Base-by-base conservation (phyloP, 2,888 invertebrate genomes). In the Drosophila monieri region DNA sequence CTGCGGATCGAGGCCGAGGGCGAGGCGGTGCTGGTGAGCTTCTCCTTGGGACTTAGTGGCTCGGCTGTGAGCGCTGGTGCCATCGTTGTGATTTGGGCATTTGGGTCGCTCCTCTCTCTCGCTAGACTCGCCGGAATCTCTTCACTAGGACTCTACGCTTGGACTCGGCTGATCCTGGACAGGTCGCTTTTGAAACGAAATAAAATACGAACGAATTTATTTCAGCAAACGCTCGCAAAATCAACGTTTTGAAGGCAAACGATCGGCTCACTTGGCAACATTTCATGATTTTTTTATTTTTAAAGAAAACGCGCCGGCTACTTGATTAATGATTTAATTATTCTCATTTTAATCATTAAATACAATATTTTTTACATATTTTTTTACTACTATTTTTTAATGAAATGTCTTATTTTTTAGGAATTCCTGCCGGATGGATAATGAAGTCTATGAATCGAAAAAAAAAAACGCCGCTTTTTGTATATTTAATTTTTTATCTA, bases 51-150 rank as follows among this genome's bases (percentile, higher is more conserved):
- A 90, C 93, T 93, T 83, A 92, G 90, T 85, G 93, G 94, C 93
- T 96, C 96, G 91, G 97, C 96, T 91, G 97, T 96, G 93, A 97
- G 95, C 94, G 97, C 97, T 93, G 97, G 97, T 94, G 97, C 97
- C 97, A 97, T 97, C 94, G 76, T 81, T 75, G 69, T 88, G 83
- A 72, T 80, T 69, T 72, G 76, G 55, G 59, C 70, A 73, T 49
- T 67, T 59, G 73, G 73, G 76, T 76, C 76, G 65, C 49, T 43
- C 35, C 30, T 54, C 25, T 10, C 43, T 10, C 43, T 12, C 12
- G 21, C 43, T 9, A 18, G 41, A 41, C 18, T 43, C 43, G 2
- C 43, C 5, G 41, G 18, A 43, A 43, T 43, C 43, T 18, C 43
- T 21, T 39, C 54, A 47, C 35, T 56, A 32, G 44, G 23, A 43